Conservation (phyloP, 2,113 vertebrate species). For the Chaenocephalus aceratus region DNA sequence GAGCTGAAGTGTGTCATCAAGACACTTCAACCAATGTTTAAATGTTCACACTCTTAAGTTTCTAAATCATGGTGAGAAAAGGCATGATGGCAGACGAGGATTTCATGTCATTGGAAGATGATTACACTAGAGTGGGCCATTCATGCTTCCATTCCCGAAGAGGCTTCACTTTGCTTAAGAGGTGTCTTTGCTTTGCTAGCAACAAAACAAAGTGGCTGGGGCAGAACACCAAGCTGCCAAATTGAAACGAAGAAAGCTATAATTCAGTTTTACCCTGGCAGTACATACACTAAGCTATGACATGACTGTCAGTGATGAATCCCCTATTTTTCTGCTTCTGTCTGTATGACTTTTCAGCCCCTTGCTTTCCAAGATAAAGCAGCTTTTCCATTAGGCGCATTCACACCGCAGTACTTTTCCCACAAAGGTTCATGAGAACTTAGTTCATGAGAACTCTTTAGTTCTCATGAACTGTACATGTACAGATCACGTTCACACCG, state of each 20-base stretch:
- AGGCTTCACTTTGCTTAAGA: slow-evolving; percentile 65
- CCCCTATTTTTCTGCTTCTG: slow-evolving; percentile 61
- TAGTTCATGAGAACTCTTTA: too few species aligned
- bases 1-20: slow-evolving; percentile 25
- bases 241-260: slow-evolving; percentile 75
- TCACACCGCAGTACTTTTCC: too few species aligned
- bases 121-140: slow-evolving; percentile 60
- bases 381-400: slow-evolving; percentile 10
- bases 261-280: slow-evolving; percentile 79
- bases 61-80: slow-evolving; percentile 48
- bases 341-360: slow-evolving; percentile 64
- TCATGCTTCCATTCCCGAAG: slow-evolving; percentile 54
- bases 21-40: slow-evolving; percentile 28
- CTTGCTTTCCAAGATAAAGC: slow-evolving; percentile 56
- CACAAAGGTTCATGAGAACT: too few species aligned
- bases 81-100: slow-evolving; percentile 31
- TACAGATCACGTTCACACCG: too few species aligned
- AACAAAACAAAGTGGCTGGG: slow-evolving; percentile 66
- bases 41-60: slow-evolving; percentile 36
- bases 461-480: too few species aligned
- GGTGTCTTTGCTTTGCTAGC: slow-evolving; percentile 53
- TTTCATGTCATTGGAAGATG: slow-evolving; percentile 61
- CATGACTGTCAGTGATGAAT: slow-evolving; percentile 78
- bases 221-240: slow-evolving; percentile 62
- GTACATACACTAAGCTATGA: slow-evolving; percentile 72